Evolutionary conservation across 2,797 vertebrate genomes (phyloP).

Genomic region (Alectoris magna): DNA sequence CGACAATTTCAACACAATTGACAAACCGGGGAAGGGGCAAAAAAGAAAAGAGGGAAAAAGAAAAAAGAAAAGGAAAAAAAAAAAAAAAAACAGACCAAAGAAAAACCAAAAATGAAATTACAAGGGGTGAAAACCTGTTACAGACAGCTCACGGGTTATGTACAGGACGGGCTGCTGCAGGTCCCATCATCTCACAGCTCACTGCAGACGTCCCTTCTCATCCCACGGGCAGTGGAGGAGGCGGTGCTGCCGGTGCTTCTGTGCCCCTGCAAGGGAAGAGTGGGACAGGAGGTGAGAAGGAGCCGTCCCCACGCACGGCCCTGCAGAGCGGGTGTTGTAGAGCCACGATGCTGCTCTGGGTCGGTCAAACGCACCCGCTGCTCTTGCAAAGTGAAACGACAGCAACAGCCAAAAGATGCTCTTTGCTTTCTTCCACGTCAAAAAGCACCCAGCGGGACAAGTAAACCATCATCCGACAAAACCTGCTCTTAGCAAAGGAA

Average conservation of each 20-base stretch:
- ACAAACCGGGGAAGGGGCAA: slow-evolving; percentile 70
- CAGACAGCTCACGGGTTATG: slow-evolving; percentile 72
- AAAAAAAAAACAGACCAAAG: not conserved
- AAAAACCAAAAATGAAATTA: not conserved
- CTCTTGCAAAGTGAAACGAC: not conserved
- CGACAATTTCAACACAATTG: slow-evolving; percentile 82
- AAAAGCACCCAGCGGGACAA: not conserved
- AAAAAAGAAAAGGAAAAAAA: not conserved
- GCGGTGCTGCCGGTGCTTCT: not conserved
- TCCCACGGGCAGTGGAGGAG: not conserved
- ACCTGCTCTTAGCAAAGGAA: not conserved
- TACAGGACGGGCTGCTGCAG: slow-evolving; percentile 59
- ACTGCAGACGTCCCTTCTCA: not conserved
- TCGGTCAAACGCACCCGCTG: not conserved
- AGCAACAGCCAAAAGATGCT: not conserved
- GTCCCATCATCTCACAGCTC: not conserved
- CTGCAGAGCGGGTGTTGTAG: not conserved
- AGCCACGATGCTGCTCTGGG: not conserved
- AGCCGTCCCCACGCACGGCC: not conserved
- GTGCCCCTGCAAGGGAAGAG: not conserved
- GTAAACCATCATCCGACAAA: not conserved
- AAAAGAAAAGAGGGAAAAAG: not conserved
- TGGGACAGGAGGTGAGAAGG: not conserved
- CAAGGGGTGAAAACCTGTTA: slow-evolving; percentile 72
- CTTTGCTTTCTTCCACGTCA: not conserved